Base-by-base conservation (phyloP, 2,113 vertebrate genomes). In the Cyrtonyx montezumae region DNA sequence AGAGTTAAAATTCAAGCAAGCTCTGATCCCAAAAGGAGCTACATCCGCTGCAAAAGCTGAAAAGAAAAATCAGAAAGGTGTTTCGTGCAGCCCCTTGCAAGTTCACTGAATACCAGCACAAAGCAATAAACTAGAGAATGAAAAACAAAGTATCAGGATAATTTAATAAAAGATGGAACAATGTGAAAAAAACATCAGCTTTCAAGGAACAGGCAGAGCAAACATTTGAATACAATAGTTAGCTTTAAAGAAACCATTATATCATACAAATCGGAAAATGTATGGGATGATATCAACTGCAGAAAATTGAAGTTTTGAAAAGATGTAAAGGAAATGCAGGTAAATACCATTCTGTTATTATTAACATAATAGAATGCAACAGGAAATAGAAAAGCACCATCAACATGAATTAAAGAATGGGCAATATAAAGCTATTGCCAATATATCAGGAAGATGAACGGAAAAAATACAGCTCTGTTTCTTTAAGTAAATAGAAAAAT, bases 31-130 rank as follows among this genome's bases (percentile, higher is more conserved):
- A 83, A 43, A 32, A 69, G 34, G 19, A 15, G 79, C 43, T 40
- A 28, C n/a, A 23, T 34, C 51, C 58, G 63, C 28, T 30, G n/a
- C 58, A 49, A 79, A 28, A 8, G 4, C 9, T 1, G 0, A 71
- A 80, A 0, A 42, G 34, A 71, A 87, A 89, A 37, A 13, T 53
- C 45, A 23, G 42, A 62, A 13, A 53, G 68, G 9, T 40, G 26
- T 73, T 91, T 85, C 42, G 73, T n/a, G 25, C 30, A 58, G 19
- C 2, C 0, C 0, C 62, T 56, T 32, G 40, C 2, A 1, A 3
- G 28, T 42, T 73, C 40, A 36, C 81, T 58, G 42, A 84, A 22
- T 5, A 7, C 9, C 61, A 21, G 2, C 17, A 61, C 20, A 71
- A 82, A 89, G 37, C 36, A 63, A 7, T 11, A 26, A 28, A 40